Evolutionary conservation across 2,113 vertebrate species (phyloP).

Genomic region (Cololabis saira): DNA sequence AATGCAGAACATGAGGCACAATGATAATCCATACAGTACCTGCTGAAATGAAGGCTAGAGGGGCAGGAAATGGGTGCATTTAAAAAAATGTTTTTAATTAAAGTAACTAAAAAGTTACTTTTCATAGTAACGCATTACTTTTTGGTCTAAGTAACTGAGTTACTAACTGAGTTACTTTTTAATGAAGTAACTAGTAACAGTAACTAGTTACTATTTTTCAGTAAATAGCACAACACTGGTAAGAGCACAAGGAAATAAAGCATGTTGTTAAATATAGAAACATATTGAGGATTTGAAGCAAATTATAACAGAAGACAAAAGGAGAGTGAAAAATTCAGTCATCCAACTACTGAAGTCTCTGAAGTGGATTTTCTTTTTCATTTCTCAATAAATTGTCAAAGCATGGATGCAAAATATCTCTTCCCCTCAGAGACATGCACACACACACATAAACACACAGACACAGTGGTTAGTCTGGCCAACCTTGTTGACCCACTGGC

Average conservation of each 20-base stretch:
- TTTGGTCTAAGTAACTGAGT: too few relatives aligned
- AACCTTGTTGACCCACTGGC: constrained; percentile 78
- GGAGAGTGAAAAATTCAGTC: constrained; percentile 28
- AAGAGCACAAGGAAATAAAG: constrained; percentile 43
- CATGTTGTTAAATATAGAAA: constrained; percentile 61
- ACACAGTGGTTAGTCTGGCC: constrained; percentile 71
- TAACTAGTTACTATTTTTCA: too few relatives aligned
- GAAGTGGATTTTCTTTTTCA: neutral
- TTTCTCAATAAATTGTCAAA: constrained; percentile 27
- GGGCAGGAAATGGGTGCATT: too few relatives aligned
- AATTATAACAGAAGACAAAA: constrained; percentile 20
- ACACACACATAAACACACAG: constrained; percentile 35
- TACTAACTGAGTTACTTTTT: too few relatives aligned
- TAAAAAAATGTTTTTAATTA: too few relatives aligned
- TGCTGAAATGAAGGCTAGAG: too few relatives aligned
- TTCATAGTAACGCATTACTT: too few relatives aligned
- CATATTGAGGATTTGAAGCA: constrained; percentile 41
- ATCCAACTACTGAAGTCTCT: constrained; percentile 18
- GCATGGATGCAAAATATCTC: constrained; percentile 27
- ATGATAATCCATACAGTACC: too few relatives aligned
- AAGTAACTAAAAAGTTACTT: too few relatives aligned
- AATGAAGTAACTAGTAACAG: too few relatives aligned
- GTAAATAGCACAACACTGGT: too few relatives aligned
- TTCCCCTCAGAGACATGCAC: constrained; percentile 10
- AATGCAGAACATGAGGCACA: too few relatives aligned